These are phyloP conservation scores for Passer domesticus DNA, from an alignment of 2,113 vertebrate species.

Conservation along the genomic window DNA sequence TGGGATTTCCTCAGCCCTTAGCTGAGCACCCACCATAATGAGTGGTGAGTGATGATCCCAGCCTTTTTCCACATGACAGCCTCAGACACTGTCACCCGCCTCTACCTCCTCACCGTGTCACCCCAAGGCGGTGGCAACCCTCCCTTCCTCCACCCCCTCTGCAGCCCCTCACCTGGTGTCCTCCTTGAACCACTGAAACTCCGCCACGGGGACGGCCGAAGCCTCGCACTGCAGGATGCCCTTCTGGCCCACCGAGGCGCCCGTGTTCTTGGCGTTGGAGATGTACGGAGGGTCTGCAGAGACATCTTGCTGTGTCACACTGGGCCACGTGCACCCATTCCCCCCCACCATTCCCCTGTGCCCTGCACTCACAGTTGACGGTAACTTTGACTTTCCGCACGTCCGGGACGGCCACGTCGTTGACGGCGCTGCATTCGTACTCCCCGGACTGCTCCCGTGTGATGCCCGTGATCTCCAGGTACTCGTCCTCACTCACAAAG, in stretches of 20 bases:
- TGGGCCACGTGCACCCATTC: rapidly evolving
- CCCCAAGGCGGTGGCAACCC: too few relatives aligned
- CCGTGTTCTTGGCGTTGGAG: conserved; percentile 86
- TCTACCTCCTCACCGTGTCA: background rate
- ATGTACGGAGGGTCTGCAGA: conserved; percentile 90
- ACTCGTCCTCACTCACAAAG: conserved; percentile 90
- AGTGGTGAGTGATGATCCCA: background rate
- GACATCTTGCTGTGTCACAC: rapidly evolving
- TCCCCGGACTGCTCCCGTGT: conserved; percentile 94
- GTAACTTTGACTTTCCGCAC: conserved; percentile 89
- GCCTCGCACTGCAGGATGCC: conserved; percentile 93
- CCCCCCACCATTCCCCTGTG: rapidly evolving
- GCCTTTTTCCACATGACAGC: background rate
- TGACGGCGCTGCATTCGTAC: conserved; percentile 92
- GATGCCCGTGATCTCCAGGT: conserved; percentile 89
- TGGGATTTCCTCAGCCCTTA: background rate
- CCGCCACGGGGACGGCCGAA: conserved; percentile 87
- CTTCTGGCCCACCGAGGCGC: conserved; percentile 89
- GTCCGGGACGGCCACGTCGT: conserved; percentile 88
- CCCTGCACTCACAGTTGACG: conserved; percentile 88
- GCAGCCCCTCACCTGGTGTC: conserved; percentile 82
- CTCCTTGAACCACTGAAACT: conserved; percentile 99
- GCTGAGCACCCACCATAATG: rapidly evolving
- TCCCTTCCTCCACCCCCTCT: rapidly evolving
- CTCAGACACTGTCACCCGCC: background rate